phyloP scores from a whole-genome alignment of 2,113 vertebrate genomes.

The Fulica atra region DNA sequence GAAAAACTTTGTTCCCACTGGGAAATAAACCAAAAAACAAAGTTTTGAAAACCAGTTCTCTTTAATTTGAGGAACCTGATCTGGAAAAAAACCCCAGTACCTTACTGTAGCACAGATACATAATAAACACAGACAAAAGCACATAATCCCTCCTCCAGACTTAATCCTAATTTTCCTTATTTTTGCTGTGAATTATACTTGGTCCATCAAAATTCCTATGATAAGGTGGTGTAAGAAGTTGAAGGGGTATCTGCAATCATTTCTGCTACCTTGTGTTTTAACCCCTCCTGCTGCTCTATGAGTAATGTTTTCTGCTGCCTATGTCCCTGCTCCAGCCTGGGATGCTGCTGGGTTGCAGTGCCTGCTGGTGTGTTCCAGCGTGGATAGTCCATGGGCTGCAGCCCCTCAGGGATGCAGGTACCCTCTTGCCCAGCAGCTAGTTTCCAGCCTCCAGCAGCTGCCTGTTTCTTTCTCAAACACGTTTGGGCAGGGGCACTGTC shows the following conservation, averaged over 20 bases:
- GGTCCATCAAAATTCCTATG: neutral
- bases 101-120: neutral
- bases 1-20: neutral
- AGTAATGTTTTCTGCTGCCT: neutral
- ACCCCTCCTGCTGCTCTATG: neutral
- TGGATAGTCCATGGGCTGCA: neutral
- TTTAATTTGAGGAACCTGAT: neutral
- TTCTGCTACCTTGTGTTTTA: neutral
- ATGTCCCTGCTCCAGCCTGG: neutral
- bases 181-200: neutral
- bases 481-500: accelerated
- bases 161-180: neutral
- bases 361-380: neutral
- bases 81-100: neutral
- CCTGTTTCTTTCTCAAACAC: neutral
- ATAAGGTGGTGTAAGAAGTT: neutral
- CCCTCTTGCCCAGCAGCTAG: neutral
- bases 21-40: neutral
- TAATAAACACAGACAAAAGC: neutral
- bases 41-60: neutral
- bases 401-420: too few relatives aligned
- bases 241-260: neutral
- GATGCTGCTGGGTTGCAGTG: neutral
- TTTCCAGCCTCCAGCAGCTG: neutral
- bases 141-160: neutral